These are phyloP conservation scores for Neotragus moschatus DNA, from an alignment of 2,113 vertebrate genomes.

Conservation along the genomic window DNA sequence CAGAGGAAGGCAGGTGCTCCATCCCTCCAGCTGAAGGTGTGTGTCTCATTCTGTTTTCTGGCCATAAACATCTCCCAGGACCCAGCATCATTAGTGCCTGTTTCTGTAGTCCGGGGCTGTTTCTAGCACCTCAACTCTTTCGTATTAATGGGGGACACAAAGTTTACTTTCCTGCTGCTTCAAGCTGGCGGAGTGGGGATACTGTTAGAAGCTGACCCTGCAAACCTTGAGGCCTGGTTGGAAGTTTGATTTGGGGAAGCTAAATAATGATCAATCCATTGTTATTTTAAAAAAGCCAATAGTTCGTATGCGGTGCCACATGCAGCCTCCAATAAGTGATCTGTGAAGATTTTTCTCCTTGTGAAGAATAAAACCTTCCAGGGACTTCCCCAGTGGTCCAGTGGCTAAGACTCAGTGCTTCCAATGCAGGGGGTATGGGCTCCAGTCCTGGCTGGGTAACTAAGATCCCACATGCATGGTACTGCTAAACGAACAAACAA, in stretches of 20 bases:
- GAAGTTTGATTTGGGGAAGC: neutral
- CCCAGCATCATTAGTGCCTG: neutral
- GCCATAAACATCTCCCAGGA: neutral
- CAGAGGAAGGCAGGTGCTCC: neutral
- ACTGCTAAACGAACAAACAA: neutral
- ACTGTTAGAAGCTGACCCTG: neutral
- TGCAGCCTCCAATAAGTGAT: neutral
- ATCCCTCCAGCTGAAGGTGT: neutral
- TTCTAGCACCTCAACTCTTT: constrained; percentile 29
- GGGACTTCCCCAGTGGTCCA: neutral
- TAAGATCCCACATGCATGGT: neutral
- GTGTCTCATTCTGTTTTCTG: neutral
- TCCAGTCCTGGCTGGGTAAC: neutral
- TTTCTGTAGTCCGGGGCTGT: constrained; percentile 3
- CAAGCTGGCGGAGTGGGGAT: neutral
- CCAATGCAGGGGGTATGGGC: neutral
- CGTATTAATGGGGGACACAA: neutral
- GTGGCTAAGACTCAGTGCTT: neutral
- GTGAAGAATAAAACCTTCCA: neutral
- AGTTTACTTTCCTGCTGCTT: neutral
- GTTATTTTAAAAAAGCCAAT: neutral
- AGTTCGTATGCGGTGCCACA: neutral
- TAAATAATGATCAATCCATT: neutral
- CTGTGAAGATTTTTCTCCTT: neutral
- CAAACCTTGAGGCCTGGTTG: neutral